Percentiles rank a stretch among this genome's conserved stretches.
phyloP scores from a whole-genome alignment of 2,797 vertebrate genomes.

The Sardinella longiceps region DNA sequence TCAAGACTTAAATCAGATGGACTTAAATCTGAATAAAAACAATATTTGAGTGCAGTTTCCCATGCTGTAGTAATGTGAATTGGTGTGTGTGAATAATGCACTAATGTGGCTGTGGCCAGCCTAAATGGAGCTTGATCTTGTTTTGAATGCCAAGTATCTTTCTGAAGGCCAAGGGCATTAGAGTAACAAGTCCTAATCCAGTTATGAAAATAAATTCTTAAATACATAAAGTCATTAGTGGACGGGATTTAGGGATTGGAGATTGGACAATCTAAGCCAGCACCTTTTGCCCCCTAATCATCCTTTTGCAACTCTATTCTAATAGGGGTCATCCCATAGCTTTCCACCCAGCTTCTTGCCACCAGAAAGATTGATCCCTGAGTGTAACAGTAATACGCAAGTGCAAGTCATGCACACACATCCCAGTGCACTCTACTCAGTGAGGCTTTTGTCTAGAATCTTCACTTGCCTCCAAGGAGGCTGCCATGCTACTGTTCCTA shows the following conservation, averaged over 20 bases:
- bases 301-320: constrained; percentile 42
- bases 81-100: background rate
- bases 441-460: background rate
- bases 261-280: constrained; percentile 28
- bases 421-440: background rate
- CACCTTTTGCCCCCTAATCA: constrained; percentile 52
- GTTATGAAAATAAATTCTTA: constrained; percentile 34
- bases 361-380: background rate
- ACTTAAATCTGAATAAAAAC: background rate
- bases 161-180: constrained; percentile 15
- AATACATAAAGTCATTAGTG: constrained; percentile 30
- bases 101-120: background rate
- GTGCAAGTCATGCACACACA: constrained; percentile 1
- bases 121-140: background rate
- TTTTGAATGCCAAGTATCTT: constrained; percentile 7
- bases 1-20: background rate
- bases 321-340: constrained; percentile 34
- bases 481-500: background rate
- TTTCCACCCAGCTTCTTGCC: background rate
- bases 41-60: background rate
- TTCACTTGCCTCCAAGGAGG: background rate
- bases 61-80: background rate
- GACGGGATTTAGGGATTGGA: constrained; percentile 32
- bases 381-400: background rate
- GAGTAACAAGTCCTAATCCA: constrained; percentile 31